A percentile compares a stretch with the other conserved stretches of the same genome.
phyloP scores from a whole-genome alignment of 2,888 invertebrate species.

The Muscina levida region DNA sequence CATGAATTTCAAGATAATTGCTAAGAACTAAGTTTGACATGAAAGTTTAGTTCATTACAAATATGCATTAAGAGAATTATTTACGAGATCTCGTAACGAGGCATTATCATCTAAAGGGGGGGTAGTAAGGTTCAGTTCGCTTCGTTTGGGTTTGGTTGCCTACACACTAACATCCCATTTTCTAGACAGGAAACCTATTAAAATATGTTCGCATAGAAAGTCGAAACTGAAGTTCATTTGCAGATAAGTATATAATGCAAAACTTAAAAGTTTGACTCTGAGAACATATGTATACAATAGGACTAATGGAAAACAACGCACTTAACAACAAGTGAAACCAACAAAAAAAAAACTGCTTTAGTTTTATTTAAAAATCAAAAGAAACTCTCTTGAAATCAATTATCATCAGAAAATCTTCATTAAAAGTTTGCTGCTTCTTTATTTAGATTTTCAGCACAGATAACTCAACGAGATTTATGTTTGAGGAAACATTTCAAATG shows the following conservation, averaged over 20 bases:
- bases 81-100: conserved; percentile 34
- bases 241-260: conserved; percentile 1
- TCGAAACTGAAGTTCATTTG: background rate
- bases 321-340: conserved; percentile 11
- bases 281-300: background rate
- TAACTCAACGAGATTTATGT: background rate
- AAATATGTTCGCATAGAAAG: background rate
- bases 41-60: conserved; percentile 32
- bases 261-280: background rate
- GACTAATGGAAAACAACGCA: conserved; percentile 28
- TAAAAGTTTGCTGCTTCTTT: conserved; percentile 9
- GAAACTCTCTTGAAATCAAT: conserved; percentile 29
- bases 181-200: conserved; percentile 13
- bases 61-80: conserved; percentile 40
- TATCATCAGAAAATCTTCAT: conserved; percentile 14
- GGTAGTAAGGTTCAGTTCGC: background rate
- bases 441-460: conserved; percentile 17
- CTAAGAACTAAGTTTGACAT: conserved; percentile 43
- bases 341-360: conserved; percentile 4
- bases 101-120: conserved; percentile 4
- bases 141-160: background rate
- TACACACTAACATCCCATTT: no score
- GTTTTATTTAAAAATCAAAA: conserved; percentile 22
- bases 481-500: no score
- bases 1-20: conserved; percentile 50